phyloP scores from a whole-genome alignment of 2,888 invertebrate genomes.

The Hedya salicella region DNA sequence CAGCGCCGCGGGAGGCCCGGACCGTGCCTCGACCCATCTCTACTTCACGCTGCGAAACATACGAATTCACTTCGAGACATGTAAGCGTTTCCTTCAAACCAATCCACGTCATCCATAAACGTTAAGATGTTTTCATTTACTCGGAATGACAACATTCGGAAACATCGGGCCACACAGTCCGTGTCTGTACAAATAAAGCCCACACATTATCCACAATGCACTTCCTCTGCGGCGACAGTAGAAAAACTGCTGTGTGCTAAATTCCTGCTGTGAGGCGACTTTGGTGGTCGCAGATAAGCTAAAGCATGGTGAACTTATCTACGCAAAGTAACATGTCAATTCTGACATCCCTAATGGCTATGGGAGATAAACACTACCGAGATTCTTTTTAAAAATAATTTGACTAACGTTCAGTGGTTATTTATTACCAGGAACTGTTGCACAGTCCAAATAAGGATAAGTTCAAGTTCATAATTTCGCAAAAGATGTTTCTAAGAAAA shows the following conservation, averaged over 20 bases:
- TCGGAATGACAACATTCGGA: slow-evolving; percentile 59
- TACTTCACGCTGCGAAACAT: slow-evolving; percentile 81
- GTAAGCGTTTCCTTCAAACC: slow-evolving; percentile 69
- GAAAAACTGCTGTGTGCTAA: slow-evolving; percentile 51
- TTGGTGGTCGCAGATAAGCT: slow-evolving; percentile 53
- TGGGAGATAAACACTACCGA: neutral
- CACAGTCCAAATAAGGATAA: slow-evolving; percentile 2
- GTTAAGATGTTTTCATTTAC: slow-evolving; percentile 58
- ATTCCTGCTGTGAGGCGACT: slow-evolving; percentile 50
- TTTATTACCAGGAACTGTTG: neutral
- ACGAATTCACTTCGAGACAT: slow-evolving; percentile 77
- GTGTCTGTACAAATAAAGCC: slow-evolving; percentile 55
- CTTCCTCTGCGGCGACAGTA: slow-evolving; percentile 47
- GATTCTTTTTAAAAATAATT: slow-evolving; percentile 10
- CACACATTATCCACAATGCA: slow-evolving; percentile 50
- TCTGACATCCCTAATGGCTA: slow-evolving; percentile 17
- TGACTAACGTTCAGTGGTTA: neutral
- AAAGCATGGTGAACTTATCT: slow-evolving; percentile 42
- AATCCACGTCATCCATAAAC: slow-evolving; percentile 67
- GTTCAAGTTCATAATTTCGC: slow-evolving; percentile 3
- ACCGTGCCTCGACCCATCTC: slow-evolving; percentile 72
- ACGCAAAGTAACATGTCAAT: slow-evolving; percentile 47
- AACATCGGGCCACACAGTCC: slow-evolving; percentile 63
- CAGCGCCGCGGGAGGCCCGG: slow-evolving; percentile 69
- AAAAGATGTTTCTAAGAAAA: slow-evolving; percentile 26